Evolutionary conservation across 2,797 vertebrate genomes (phyloP).

Genomic region (Hippocampus kuda): DNA sequence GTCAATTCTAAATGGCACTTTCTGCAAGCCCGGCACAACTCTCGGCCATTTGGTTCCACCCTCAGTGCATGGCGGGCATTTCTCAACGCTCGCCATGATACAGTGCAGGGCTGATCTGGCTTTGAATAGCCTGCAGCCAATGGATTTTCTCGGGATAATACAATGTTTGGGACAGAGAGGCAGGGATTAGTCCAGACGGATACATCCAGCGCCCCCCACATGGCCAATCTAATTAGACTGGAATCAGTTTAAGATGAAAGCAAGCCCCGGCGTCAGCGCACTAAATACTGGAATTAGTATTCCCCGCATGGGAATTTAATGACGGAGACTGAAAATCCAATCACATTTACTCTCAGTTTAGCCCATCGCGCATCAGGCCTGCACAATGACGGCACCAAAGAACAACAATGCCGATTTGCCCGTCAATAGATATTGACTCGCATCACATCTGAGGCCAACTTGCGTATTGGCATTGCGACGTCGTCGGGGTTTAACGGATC

Average conservation of each 20-base stretch:
- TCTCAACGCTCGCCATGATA: conserved; percentile 63
- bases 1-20: conserved; percentile 62
- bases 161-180: conserved; percentile 73
- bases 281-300: conserved; percentile 80
- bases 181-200: conserved; percentile 72
- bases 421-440: conserved; percentile 69
- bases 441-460: conserved; percentile 61
- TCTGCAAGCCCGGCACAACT: conserved; percentile 67
- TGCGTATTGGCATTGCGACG: conserved; percentile 60
- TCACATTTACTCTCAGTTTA: conserved; percentile 68
- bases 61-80: conserved; percentile 52
- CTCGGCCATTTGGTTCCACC: conserved; percentile 61
- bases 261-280: conserved; percentile 69
- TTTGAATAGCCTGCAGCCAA: conserved; percentile 68
- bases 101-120: conserved; percentile 63
- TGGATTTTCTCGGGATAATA: conserved; percentile 75
- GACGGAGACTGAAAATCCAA: conserved; percentile 70
- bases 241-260: conserved; percentile 79
- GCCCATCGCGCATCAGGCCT: conserved; percentile 55
- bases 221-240: conserved; percentile 76
- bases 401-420: conserved; percentile 69
- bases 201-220: conserved; percentile 72
- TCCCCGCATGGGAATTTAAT: conserved; percentile 76
- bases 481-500: conserved; percentile 66
- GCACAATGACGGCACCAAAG: conserved; percentile 62